phyloP scores from a whole-genome alignment of 2,113 vertebrate species.

The Platichthys stellatus region DNA sequence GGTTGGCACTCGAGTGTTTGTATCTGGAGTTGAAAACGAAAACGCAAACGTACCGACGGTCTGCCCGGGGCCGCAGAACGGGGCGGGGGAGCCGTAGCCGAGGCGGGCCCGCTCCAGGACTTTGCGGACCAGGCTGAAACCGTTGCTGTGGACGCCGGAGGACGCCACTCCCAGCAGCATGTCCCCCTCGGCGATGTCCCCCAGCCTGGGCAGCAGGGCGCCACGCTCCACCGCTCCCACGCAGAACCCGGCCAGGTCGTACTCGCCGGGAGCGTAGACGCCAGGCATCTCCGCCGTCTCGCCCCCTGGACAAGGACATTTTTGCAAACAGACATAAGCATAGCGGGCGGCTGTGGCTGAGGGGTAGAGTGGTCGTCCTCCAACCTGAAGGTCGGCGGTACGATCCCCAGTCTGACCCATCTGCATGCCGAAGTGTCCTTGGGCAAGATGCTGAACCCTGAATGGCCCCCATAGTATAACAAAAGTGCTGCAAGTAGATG shows the following conservation, averaged over 20 bases:
- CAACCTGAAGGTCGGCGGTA: no score
- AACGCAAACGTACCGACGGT: slow-evolving; percentile 84
- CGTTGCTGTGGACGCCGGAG: slow-evolving; percentile 97
- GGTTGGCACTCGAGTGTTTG: neutral
- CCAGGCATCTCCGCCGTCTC: slow-evolving; percentile 98
- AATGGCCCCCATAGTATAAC: no score
- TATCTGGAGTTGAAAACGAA: neutral
- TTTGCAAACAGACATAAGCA: neutral
- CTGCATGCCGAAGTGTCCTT: no score
- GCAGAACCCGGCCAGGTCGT: slow-evolving; percentile 95
- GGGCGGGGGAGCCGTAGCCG: slow-evolving; percentile 84
- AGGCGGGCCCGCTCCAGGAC: slow-evolving; percentile 85
- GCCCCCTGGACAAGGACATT: slow-evolving; percentile 82
- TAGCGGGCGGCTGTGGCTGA: no score
- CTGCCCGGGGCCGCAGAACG: slow-evolving; percentile 78
- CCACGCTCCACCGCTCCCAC: slow-evolving; percentile 91
- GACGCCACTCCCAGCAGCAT: slow-evolving; percentile 90
- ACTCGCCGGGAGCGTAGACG: slow-evolving; percentile 89
- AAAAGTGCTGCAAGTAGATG: no score
- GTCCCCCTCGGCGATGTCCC: slow-evolving; percentile 86
- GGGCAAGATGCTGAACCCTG: no score
- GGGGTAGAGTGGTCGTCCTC: no score
- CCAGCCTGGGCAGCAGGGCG: slow-evolving; percentile 86
- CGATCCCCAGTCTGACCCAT: no score
- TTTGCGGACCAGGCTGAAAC: slow-evolving; percentile 94